Conservation (phyloP, 2,113 vertebrate genomes). For the Gallinago jamesoni region DNA sequence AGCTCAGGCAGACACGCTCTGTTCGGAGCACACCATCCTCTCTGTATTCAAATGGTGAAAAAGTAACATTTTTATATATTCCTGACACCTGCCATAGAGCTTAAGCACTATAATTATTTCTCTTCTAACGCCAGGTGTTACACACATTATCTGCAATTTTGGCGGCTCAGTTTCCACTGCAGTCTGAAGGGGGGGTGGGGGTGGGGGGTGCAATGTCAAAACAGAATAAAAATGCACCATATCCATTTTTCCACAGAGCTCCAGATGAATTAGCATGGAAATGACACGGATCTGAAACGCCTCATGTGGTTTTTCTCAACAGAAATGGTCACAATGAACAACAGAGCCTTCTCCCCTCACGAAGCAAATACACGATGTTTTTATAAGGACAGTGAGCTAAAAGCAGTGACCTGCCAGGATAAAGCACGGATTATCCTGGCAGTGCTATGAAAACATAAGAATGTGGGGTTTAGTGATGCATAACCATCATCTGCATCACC, state of each 20-base stretch:
- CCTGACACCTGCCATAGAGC: not conserved
- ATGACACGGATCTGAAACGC: not conserved
- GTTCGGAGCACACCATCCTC: not conserved
- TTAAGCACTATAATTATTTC: not conserved
- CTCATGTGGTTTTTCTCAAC: not conserved
- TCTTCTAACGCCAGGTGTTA: not conserved
- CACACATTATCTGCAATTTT: not conserved
- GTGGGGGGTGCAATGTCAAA: not conserved
- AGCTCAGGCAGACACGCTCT: not conserved
- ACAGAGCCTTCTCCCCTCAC: not conserved
- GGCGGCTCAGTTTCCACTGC: not conserved
- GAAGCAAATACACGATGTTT: fast-evolving
- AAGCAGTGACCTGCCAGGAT: not conserved
- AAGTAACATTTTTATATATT: not conserved
- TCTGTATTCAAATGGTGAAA: not conserved
- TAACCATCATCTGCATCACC: fast-evolving
- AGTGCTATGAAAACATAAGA: no score
- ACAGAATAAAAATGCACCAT: not conserved
- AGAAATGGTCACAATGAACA: not conserved
- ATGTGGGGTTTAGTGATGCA: fast-evolving
- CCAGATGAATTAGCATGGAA: not conserved
- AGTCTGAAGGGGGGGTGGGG: not conserved
- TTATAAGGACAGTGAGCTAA: not conserved
- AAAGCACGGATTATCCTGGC: fast-evolving
- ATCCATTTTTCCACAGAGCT: not conserved